Percentiles rank a stretch among this genome's conserved stretches.
Conservation (phyloP, 2,888 invertebrate genomes). For the Orthonychiurus folsomi region DNA sequence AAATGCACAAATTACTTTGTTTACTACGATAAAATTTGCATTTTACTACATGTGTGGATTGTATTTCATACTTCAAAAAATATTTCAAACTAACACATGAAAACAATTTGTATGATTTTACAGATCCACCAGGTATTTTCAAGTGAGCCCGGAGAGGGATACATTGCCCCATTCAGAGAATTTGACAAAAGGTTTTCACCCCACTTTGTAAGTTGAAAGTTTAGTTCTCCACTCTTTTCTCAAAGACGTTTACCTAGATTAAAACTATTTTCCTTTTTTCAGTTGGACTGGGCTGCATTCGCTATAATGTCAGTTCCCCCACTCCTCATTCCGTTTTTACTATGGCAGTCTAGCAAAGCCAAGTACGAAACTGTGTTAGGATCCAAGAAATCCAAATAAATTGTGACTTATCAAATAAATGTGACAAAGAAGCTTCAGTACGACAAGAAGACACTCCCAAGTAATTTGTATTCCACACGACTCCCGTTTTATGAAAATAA, state of each 20-base stretch:
- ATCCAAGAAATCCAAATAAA: slow-evolving; percentile 38
- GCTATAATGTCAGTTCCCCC: slow-evolving; percentile 94
- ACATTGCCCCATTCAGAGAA: slow-evolving; percentile 82
- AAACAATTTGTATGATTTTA: too few relatives aligned
- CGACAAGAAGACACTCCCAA: too few relatives aligned
- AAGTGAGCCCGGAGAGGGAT: slow-evolving; percentile 93
- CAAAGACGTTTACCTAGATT: too few relatives aligned
- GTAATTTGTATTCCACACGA: too few relatives aligned
- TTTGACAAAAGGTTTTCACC: slow-evolving; percentile 95
- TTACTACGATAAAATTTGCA: not conserved
- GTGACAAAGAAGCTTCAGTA: too few relatives aligned
- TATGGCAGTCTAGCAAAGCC: slow-evolving; percentile 91
- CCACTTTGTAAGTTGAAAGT: slow-evolving; percentile 64
- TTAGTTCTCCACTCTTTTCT: too few relatives aligned
- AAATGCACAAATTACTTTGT: too few relatives aligned
- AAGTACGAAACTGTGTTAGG: slow-evolving; percentile 62
- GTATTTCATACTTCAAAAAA: too few relatives aligned
- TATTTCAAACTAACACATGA: too few relatives aligned
- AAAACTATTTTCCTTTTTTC: slow-evolving; percentile 38
- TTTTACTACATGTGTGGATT: too few relatives aligned
- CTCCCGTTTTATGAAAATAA: too few relatives aligned
- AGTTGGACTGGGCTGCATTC: slow-evolving; percentile 91
- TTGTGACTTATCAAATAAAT: slow-evolving; percentile 8
- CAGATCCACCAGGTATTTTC: slow-evolving; percentile 44
- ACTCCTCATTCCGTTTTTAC: slow-evolving; percentile 80